Evolutionary conservation across 2,797 vertebrate species (phyloP).

Genomic region (Schizopygopsis pylzovi): DNA sequence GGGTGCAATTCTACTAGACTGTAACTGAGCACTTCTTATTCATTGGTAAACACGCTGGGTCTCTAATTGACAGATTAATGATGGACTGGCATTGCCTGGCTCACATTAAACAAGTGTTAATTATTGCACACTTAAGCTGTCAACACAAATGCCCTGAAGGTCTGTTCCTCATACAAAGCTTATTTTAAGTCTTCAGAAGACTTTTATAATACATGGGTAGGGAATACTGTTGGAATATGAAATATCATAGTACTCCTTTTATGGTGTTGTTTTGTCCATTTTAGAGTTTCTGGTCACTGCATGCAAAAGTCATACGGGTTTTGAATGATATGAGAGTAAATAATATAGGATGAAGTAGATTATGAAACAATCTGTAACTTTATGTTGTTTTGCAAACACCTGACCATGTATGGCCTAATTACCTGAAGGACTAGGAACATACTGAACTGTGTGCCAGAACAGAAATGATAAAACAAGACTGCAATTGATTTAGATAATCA

Average conservation of each 20-base stretch:
- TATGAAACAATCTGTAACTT: background rate
- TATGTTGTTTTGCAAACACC: background rate
- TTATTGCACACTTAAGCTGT: slow-evolving; percentile 39
- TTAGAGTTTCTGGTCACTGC: background rate
- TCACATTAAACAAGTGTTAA: slow-evolving; percentile 47
- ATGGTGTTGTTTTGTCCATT: background rate
- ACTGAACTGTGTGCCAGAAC: slow-evolving; percentile 6
- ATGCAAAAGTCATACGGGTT: background rate
- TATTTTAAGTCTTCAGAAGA: slow-evolving; percentile 21
- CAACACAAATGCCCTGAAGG: slow-evolving; percentile 34
- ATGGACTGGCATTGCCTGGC: slow-evolving; percentile 30
- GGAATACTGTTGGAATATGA: slow-evolving; percentile 5
- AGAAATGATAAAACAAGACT: background rate
- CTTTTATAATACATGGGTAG: background rate
- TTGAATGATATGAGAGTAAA: background rate
- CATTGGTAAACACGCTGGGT: slow-evolving; percentile 23
- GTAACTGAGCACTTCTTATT: slow-evolving; percentile 31
- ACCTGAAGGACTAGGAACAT: background rate
- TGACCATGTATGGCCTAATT: slow-evolving; percentile 4
- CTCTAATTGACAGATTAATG: slow-evolving; percentile 43
- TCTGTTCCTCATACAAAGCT: slow-evolving; percentile 27
- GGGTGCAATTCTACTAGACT: background rate
- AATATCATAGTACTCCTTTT: background rate
- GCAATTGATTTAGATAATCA: slow-evolving; percentile 22
- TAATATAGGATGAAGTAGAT: background rate